Conservation (phyloP, 1,140 invertebrate genomes). For the Anastrepha ludens region DNA sequence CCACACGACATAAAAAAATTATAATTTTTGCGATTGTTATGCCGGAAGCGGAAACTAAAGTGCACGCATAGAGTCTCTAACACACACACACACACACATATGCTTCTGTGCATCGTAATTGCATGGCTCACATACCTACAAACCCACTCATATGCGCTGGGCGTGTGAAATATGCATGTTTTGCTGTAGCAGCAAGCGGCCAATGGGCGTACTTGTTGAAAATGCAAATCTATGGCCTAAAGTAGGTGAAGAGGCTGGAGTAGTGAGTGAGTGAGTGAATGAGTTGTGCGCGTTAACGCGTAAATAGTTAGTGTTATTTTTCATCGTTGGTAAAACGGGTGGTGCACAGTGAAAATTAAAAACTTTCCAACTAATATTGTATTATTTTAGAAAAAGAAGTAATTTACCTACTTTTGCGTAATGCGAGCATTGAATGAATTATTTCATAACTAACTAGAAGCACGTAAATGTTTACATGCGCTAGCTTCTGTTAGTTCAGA, state of each 20-base stretch:
- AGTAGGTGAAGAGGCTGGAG: conserved; percentile 6
- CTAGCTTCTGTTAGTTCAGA: too few species aligned
- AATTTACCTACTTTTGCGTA: too few species aligned
- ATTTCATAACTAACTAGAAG: too few species aligned
- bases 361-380: not conserved
- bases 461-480: too few species aligned
- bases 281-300: not conserved
- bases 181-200: not conserved
- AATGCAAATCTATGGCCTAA: not conserved
- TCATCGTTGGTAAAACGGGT: not conserved
- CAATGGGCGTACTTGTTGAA: conserved; percentile 8
- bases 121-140: not conserved
- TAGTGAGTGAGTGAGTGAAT: not conserved
- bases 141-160: not conserved
- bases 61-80: not conserved
- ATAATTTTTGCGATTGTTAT: conserved; percentile 26
- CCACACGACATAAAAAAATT: not conserved
- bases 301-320: not conserved
- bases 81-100: not conserved
- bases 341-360: not conserved
- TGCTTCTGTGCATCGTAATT: not conserved
- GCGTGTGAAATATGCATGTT: conserved; percentile 5
- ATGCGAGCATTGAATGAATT: too few species aligned
- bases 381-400: too few species aligned
- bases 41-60: conserved; percentile 25